Evolutionary conservation across 2,888 invertebrate genomes (phyloP), one percentile per base, ranked within the genome.

Genomic region (Endomychus coccineus): DNA sequence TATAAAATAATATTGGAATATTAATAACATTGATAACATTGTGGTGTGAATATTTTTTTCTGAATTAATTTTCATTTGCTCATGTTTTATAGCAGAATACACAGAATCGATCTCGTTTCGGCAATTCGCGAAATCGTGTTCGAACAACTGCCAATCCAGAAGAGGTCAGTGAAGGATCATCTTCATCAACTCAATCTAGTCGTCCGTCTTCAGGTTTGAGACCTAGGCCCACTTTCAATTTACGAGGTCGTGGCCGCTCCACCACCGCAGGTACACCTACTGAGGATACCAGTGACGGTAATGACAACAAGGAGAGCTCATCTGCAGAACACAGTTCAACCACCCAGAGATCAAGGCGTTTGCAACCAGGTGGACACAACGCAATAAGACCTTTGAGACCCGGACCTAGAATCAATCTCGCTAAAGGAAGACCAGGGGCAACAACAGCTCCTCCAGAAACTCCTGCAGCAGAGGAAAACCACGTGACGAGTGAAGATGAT

Each of bases 341-440:
- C 14, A 60, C 65, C 5, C 51, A 59, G 2, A 56, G 56, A 42
- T 48, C 62, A 9, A 62, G 66, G 9, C 61, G 68, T 5, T 62
- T 70, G 11, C 50, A 48, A 48, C 61, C 53, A 16, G 60, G 62
- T 1, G 49, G 65, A 0, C 66, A 58, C 29, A 48, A 44, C 3
- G 64, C 63, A 3, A 71, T 74, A 14, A 70, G 79, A 33, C 73
- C 80, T 0, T 66, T 80, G 32, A 69, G 81, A 36, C 81, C 81
- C 1, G 80, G 80, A 2, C 74, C 78, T 2, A 72, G 78, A 51
- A 66, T 83, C 28, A 80, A 78, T 56, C 61, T 80, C 44, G 50
- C 50, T 14, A 73, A 59, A 25, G 71, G 72, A 7, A 59, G 67
- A 19, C 50, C 55, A 30, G 62, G 58, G 1, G 58, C 62, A 1